Conservation (phyloP, 2,888 invertebrate species). For the Oscheius sp. region DNA sequence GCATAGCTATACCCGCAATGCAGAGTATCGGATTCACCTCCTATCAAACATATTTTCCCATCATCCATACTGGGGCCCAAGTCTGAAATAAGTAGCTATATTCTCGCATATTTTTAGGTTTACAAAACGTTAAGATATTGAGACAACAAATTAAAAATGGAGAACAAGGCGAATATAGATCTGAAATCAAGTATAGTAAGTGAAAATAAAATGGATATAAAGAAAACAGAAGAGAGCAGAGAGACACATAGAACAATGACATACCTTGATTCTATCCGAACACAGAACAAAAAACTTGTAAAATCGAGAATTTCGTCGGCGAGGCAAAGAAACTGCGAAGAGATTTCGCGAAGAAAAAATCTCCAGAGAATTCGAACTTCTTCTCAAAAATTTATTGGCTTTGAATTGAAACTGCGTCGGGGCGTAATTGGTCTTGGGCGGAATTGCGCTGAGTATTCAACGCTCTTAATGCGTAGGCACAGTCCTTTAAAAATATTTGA, state of each 20-base stretch:
- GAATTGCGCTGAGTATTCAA: too few species aligned
- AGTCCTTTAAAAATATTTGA: too few species aligned
- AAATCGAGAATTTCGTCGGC: slow-evolving; percentile 3
- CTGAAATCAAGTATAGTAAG: neutral
- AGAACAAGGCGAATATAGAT: neutral
- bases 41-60: slow-evolving; percentile 64
- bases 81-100: neutral
- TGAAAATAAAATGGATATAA: neutral
- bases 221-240: neutral
- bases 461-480: too few species aligned
- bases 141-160: neutral
- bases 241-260: neutral
- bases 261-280: slow-evolving; percentile 13
- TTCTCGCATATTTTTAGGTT: neutral
- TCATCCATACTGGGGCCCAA: slow-evolving; percentile 53
- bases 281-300: slow-evolving; percentile 14
- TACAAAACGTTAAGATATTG: neutral
- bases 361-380: neutral
- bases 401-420: too few species aligned
- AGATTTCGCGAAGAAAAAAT: slow-evolving; percentile 1
- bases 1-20: slow-evolving; percentile 65
- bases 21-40: slow-evolving; percentile 65
- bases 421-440: too few species aligned
- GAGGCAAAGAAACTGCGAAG: neutral
- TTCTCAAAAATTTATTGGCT: too few species aligned